phyloP scores from a whole-genome alignment of 2,113 vertebrate genomes.

The Brachypteracias leptosomus region DNA sequence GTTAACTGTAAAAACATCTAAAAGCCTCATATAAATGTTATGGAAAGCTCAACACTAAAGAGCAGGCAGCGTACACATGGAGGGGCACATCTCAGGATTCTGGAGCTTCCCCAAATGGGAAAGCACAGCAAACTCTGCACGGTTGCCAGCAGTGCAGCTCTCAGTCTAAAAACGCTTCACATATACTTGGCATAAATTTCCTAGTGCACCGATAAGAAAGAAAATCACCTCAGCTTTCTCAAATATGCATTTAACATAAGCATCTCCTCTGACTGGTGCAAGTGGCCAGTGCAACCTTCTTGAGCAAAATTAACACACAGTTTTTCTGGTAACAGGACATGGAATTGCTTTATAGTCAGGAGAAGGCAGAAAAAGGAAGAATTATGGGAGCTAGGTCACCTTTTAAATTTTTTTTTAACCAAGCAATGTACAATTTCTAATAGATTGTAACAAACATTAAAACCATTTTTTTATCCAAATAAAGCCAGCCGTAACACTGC shows the following conservation, averaged over 20 bases:
- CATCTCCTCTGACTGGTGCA: background rate
- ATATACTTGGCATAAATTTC: background rate
- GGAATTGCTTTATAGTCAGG: background rate
- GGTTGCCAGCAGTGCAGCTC: background rate
- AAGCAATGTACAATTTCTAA: background rate
- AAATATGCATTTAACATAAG: fast-evolving
- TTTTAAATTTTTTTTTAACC: background rate
- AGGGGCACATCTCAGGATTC: background rate
- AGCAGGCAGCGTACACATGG: background rate
- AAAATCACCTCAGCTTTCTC: background rate
- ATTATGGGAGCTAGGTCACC: background rate
- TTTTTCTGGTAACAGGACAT: background rate
- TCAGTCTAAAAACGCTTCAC: background rate
- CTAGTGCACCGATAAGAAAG: background rate
- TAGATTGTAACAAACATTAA: background rate
- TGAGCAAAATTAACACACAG: background rate
- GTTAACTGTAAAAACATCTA: background rate
- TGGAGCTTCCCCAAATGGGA: background rate
- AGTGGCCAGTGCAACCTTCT: background rate
- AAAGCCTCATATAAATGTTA: background rate
- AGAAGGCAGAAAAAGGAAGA: background rate
- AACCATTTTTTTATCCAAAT: background rate
- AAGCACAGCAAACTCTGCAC: background rate
- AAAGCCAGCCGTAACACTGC: background rate
- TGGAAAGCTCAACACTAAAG: background rate